These are phyloP conservation scores for Anguilla anguilla DNA, from an alignment of 2,797 vertebrate species.

Conservation along the genomic window DNA sequence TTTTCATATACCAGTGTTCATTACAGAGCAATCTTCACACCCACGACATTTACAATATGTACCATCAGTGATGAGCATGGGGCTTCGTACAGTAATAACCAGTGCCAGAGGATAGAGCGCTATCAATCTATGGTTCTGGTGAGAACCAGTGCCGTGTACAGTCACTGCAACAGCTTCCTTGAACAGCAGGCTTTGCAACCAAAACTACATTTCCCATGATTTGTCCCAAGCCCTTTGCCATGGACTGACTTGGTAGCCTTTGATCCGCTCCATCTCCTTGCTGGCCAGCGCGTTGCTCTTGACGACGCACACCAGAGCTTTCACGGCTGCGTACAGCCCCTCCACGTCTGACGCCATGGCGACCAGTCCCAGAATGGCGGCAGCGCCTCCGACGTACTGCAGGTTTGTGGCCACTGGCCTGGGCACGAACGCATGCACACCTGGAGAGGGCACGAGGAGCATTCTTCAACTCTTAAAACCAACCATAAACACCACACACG, in stretches of 20 bases:
- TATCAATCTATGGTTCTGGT: neutral
- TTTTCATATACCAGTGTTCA: neutral
- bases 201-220: neutral
- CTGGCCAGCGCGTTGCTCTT: conserved; percentile 97
- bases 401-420: conserved; percentile 94
- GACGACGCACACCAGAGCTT: conserved; percentile 95
- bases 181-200: neutral
- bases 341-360: conserved; percentile 99
- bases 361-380: conserved; percentile 94
- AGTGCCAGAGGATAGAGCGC: neutral
- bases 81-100: neutral
- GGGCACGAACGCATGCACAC: conserved; percentile 92
- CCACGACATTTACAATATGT: neutral
- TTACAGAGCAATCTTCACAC: neutral
- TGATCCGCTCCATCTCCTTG: conserved; percentile 99
- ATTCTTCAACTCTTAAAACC: neutral
- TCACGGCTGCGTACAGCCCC: conserved; percentile 95
- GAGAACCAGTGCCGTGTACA: neutral
- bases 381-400: conserved; percentile 94
- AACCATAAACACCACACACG: neutral
- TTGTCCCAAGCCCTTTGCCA: neutral
- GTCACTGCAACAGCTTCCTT: neutral
- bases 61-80: neutral
- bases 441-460: conserved; percentile 58
- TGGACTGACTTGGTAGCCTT: conserved; percentile 89